phyloP scores from a whole-genome alignment of 1,140 invertebrate genomes.

The Grapholita molesta region DNA sequence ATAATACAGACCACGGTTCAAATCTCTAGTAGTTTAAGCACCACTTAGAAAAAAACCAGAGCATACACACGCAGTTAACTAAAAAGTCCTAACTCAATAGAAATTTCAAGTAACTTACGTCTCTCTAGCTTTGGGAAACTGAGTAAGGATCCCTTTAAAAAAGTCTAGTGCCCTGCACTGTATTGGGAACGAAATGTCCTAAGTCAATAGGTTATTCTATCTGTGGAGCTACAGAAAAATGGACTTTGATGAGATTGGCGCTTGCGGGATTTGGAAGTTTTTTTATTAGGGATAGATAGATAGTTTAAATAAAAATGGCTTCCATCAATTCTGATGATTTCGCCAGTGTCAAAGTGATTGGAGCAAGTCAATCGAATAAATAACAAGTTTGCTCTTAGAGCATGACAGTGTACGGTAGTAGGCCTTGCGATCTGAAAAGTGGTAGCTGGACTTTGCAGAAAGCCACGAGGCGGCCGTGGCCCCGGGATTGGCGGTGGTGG shows the following conservation, averaged over 20 bases:
- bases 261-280: too few relatives aligned
- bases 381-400: too few relatives aligned
- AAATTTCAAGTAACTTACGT: not conserved
- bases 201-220: not conserved
- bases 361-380: too few relatives aligned
- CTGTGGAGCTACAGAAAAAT: not conserved
- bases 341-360: too few relatives aligned
- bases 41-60: not conserved
- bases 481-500: too few relatives aligned
- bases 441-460: too few relatives aligned
- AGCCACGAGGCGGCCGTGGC: too few relatives aligned
- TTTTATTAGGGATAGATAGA: too few relatives aligned
- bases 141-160: not conserved
- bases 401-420: too few relatives aligned
- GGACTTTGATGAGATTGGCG: not conserved
- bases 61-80: not conserved
- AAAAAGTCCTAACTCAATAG: not conserved
- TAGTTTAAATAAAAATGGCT: too few relatives aligned
- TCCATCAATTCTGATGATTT: too few relatives aligned
- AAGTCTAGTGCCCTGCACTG: not conserved
- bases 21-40: not conserved
- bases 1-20: not conserved
- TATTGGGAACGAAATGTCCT: not conserved
- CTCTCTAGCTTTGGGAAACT: not conserved
- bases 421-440: too few relatives aligned